Evolutionary conservation across 2,113 vertebrate species (phyloP).

Genomic region (Aphelocoma coerulescens): DNA sequence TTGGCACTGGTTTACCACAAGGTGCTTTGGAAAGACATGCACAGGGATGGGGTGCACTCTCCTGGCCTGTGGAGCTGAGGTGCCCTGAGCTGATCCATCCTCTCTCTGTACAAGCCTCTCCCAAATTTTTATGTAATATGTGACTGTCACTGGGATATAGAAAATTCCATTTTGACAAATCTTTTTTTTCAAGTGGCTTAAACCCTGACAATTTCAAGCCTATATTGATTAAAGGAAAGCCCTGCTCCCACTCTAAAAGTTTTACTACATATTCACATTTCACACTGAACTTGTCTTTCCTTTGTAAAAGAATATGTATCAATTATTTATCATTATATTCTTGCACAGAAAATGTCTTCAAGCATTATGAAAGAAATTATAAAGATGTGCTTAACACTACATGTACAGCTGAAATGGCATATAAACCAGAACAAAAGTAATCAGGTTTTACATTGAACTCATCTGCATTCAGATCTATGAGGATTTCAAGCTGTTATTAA

Average conservation of each 20-base stretch:
- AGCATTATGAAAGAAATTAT: neutral
- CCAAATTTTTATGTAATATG: neutral
- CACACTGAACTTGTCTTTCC: neutral
- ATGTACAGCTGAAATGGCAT: neutral
- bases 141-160: neutral
- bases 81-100: neutral
- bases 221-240: neutral
- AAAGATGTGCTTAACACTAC: neutral
- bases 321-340: neutral
- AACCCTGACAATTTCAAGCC: neutral
- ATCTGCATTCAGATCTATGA: neutral
- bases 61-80: neutral
- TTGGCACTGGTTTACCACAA: neutral
- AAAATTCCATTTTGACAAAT: neutral
- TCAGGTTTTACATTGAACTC: neutral
- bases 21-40: rapidly evolving
- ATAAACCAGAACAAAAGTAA: neutral
- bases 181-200: neutral
- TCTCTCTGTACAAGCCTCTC: too few species aligned
- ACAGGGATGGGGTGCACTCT: neutral
- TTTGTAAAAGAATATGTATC: neutral
- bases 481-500: neutral
- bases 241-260: neutral
- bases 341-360: neutral
- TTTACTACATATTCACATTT: neutral